Evolutionary conservation across 2,113 vertebrate genomes (phyloP), one percentile per base, ranked within the genome.

Genomic region (Hippocampus comes): DNA sequence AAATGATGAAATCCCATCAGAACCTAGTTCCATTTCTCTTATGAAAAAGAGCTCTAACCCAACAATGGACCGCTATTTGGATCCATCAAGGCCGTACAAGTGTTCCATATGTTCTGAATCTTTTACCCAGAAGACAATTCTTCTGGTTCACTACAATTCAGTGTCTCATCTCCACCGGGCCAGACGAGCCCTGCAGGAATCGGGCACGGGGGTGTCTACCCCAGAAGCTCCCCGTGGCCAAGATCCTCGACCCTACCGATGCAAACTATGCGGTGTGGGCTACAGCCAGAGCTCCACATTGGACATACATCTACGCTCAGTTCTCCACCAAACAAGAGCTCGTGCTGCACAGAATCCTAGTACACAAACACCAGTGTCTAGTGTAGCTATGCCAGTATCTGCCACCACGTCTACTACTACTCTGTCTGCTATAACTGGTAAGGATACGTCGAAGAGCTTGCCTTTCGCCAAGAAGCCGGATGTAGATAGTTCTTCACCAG

Each of bases 281-380:
- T 99, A 99, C 34, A 99, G 96, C 89, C 97, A 99, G 92, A 99
- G 97, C 77, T 99, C 97, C 3, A 99, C 97, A 2, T 81, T 99
- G 80, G 97, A 99, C 91, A 99, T 99, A 88, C 97, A 99, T 84
- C 96, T 99, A 94, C 92, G 97, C 72, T 99, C 97, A 51, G 97
- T 99, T 70, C 87, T 99, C 80, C 97, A 99, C 89, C 97, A 99
- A 85, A 98, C 96, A 77, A 95, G 98, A 91, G 97, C 97, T 70
- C 95, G 97, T 1, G 95, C 95, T 0, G 95, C 96, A 83, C 88
- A 90, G 74, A 89, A 89, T 71, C 59, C 78, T 4, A 69, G 76
- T 68, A 60, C 73, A 64, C 88, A 87, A 65, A 96, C 93, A 76
- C 86, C 95, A 76, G 92, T 95, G 82, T 92, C 95, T 82, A 92